These are phyloP conservation scores for Thera britannica DNA, from an alignment of 2,888 invertebrate species.

Conservation along the genomic window DNA sequence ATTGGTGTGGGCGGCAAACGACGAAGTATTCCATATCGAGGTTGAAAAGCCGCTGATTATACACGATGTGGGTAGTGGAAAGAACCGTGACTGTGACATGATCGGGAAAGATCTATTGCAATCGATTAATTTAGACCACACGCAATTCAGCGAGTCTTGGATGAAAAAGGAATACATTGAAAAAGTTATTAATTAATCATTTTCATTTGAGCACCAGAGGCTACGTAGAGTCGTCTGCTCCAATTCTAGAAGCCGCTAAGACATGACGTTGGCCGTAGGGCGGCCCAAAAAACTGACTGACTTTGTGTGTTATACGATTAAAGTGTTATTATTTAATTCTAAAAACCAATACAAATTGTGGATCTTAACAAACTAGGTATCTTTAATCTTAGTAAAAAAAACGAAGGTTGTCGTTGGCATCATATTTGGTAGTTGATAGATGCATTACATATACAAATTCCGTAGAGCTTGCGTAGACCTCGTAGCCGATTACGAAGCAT, in stretches of 20 bases:
- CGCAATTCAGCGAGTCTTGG: slow-evolving; percentile 69
- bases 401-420: too few relatives aligned
- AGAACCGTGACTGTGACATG: slow-evolving; percentile 55
- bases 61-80: slow-evolving; percentile 46
- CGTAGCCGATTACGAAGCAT: slow-evolving; percentile 5
- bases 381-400: too few relatives aligned
- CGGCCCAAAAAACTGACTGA: too few relatives aligned
- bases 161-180: slow-evolving; percentile 71
- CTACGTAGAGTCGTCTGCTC: too few relatives aligned
- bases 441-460: not conserved
- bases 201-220: not conserved
- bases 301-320: too few relatives aligned
- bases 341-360: too few relatives aligned
- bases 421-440: too few relatives aligned
- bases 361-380: not conserved
- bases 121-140: slow-evolving; percentile 58
- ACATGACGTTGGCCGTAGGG: too few relatives aligned
- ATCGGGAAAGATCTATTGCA: slow-evolving; percentile 53
- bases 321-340: too few relatives aligned
- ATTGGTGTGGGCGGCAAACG: slow-evolving; percentile 70
- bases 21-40: slow-evolving; percentile 67
- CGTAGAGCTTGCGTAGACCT: slow-evolving; percentile 8
- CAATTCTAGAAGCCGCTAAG: too few relatives aligned
- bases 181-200: slow-evolving; percentile 54
- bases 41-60: slow-evolving; percentile 61